Conservation (phyloP, 2,113 vertebrate species). For the Aramus guarauna region DNA sequence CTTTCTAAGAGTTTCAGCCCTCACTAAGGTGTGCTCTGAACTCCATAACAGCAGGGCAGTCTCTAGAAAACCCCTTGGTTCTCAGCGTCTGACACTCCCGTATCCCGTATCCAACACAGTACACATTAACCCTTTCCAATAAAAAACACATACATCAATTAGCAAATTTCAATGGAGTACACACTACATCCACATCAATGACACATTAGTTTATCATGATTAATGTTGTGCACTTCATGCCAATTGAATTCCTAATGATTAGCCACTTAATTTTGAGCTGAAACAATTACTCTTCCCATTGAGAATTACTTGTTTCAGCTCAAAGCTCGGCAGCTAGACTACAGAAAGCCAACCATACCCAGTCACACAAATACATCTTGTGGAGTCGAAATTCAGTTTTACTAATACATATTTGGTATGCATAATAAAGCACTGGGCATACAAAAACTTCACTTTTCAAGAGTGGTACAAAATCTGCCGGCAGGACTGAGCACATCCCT, state of each 20-base stretch:
- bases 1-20: neutral
- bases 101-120: neutral
- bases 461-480: neutral
- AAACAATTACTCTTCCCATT: constrained; percentile 12
- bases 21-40: neutral
- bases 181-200: neutral
- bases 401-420: neutral
- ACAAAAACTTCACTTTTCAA: neutral
- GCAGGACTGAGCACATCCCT: neutral
- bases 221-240: neutral
- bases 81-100: neutral
- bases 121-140: neutral
- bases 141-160: neutral
- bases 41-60: neutral
- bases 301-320: constrained; percentile 17
- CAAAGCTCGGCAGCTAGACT: neutral
- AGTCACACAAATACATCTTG: neutral
- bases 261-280: constrained; percentile 26
- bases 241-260: constrained; percentile 42
- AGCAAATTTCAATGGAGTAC: neutral
- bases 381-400: neutral
- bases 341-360: neutral
- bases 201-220: neutral
- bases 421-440: neutral
- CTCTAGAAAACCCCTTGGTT: neutral